Evolutionary conservation across 2,888 invertebrate genomes (phyloP).

Genomic region (Blastobasis lacticolella): DNA sequence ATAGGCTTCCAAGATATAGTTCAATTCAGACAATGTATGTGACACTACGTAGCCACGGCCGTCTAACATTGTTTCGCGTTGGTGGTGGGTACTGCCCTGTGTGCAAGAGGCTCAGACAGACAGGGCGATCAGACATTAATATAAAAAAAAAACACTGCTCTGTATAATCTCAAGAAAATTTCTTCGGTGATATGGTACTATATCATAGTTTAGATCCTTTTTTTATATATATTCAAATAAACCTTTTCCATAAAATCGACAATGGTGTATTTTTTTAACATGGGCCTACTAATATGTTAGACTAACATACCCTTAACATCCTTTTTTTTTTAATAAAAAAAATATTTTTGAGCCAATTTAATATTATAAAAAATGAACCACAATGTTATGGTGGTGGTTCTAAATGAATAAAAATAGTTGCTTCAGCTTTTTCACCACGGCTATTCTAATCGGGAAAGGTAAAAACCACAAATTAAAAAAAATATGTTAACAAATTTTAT

Average conservation of each 20-base stretch:
- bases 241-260: slow-evolving; percentile 71
- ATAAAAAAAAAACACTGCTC: slow-evolving; percentile 1
- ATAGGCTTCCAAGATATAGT: slow-evolving; percentile 40
- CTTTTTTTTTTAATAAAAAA: too few species aligned
- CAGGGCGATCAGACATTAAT: background rate
- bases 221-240: slow-evolving; percentile 67
- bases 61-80: background rate
- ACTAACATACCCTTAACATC: slow-evolving; percentile 43
- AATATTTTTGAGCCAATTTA: slow-evolving; percentile 11
- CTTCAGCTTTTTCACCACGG: slow-evolving; percentile 57
- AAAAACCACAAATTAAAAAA: slow-evolving; percentile 16
- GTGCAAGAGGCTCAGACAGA: background rate
- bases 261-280: slow-evolving; percentile 73
- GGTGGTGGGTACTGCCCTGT: background rate
- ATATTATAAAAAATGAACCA: slow-evolving; percentile 13
- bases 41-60: too few species aligned
- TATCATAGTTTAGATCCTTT: slow-evolving; percentile 14
- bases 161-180: background rate
- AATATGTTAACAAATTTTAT: background rate
- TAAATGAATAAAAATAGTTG: slow-evolving; percentile 22
- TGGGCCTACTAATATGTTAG: slow-evolving; percentile 67
- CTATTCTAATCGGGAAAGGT: slow-evolving; percentile 47
- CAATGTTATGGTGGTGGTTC: background rate
- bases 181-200: slow-evolving; percentile 66
- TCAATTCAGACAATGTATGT: slow-evolving; percentile 8